These are phyloP conservation scores for Typhlomys cinereus DNA, from an alignment of 2,113 vertebrate genomes.

Conservation along the genomic window DNA sequence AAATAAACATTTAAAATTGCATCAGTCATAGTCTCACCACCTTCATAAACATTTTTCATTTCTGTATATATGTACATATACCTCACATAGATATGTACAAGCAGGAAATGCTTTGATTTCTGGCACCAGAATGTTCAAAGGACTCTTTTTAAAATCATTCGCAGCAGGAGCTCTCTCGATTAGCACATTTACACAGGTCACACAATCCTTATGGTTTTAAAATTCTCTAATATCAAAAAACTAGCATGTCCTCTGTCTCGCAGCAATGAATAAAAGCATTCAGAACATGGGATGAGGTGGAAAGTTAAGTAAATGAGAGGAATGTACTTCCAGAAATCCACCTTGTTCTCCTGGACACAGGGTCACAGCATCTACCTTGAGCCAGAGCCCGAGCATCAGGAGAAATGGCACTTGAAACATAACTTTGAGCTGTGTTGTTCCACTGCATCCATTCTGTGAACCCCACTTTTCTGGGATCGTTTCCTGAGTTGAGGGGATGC, in stretches of 20 bases:
- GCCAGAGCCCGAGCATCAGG: slow-evolving; percentile 24
- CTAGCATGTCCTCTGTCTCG: background rate
- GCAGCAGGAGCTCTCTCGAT: background rate
- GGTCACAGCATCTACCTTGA: background rate
- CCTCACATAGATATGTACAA: background rate
- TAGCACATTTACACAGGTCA: slow-evolving; percentile 26
- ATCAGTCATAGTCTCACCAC: slow-evolving; percentile 19
- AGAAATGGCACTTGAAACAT: slow-evolving; percentile 56
- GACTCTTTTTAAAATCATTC: slow-evolving; percentile 30
- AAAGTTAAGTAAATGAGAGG: slow-evolving; percentile 17
- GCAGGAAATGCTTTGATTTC: background rate
- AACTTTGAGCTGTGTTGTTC: slow-evolving; percentile 63
- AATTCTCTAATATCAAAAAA: slow-evolving; percentile 24
- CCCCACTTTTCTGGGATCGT: slow-evolving; percentile 68
- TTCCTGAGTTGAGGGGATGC: slow-evolving; percentile 80
- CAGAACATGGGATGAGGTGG: background rate
- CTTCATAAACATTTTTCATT: slow-evolving; percentile 48
- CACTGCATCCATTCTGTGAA: slow-evolving; percentile 53
- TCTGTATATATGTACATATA: background rate
- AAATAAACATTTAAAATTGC: slow-evolving; percentile 51
- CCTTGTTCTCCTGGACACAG: background rate
- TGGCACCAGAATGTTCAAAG: background rate
- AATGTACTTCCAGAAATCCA: background rate
- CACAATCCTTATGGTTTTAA: slow-evolving; percentile 3
- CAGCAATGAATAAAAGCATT: background rate